Conservation (phyloP, 2,888 invertebrate genomes). For the Crematogaster levior region DNA sequence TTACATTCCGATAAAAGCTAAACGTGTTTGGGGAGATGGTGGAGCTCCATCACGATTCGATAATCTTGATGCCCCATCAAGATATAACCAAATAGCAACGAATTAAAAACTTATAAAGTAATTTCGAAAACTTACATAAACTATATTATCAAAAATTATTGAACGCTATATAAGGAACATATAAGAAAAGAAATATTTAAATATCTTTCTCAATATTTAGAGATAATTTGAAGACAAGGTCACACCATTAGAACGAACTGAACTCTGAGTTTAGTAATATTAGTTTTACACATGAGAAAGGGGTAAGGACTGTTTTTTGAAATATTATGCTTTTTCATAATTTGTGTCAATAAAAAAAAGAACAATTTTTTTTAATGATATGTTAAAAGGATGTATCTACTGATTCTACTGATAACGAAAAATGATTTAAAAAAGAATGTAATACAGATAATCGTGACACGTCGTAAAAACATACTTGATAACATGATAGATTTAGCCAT, state of each 20-base stretch:
- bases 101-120: constrained; percentile 44
- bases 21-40: not conserved
- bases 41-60: constrained; percentile 12
- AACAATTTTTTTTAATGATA: not conserved
- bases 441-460: not conserved
- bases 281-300: not conserved
- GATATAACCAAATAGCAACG: constrained; percentile 26
- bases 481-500: constrained; percentile 25
- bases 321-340: not conserved
- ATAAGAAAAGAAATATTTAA: constrained; percentile 33
- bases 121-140: constrained; percentile 21
- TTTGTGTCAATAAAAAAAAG: not conserved
- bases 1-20: constrained; percentile 18
- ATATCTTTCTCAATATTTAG: constrained; percentile 36
- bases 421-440: not conserved
- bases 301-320: not conserved
- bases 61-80: constrained; percentile 1
- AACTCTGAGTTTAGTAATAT: constrained; percentile 5
- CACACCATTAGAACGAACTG: constrained; percentile 26
- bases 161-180: constrained; percentile 24
- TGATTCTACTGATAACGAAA: not conserved
- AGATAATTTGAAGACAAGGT: constrained; percentile 20
- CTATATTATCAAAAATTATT: constrained; percentile 27
- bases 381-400: not conserved
- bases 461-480: not conserved